phyloP scores from a whole-genome alignment of 2,888 invertebrate species.

The Cantharis lateralis region DNA sequence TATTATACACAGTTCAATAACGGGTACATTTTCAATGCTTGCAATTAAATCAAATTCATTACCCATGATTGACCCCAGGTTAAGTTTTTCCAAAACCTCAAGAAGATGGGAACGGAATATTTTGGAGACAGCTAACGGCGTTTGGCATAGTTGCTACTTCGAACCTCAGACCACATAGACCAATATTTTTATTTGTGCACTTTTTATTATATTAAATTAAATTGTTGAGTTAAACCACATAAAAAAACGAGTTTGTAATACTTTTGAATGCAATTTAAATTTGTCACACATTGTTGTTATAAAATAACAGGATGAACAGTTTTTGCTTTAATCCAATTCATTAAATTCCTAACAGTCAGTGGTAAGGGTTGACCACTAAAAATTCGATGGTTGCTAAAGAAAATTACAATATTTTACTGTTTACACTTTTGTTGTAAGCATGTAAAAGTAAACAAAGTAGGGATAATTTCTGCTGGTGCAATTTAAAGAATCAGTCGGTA shows the following conservation, averaged over 20 bases:
- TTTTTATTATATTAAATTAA: not conserved
- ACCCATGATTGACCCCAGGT: too few relatives aligned
- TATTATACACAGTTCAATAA: too few relatives aligned
- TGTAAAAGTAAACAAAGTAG: conserved; percentile 21
- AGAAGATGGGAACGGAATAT: too few relatives aligned
- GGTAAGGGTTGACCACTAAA: not conserved
- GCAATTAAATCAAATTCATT: too few relatives aligned
- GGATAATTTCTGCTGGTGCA: conserved; percentile 35
- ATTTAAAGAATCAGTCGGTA: conserved; percentile 34
- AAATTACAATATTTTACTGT: not conserved
- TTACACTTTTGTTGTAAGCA: not conserved
- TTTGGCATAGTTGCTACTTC: too few relatives aligned
- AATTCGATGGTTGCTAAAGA: not conserved
- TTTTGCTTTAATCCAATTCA: not conserved
- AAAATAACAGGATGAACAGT: not conserved
- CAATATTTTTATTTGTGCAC: too few relatives aligned
- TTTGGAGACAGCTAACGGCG: too few relatives aligned
- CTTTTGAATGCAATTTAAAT: not conserved
- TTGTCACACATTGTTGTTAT: not conserved
- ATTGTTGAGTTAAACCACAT: not conserved
- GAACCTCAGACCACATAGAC: too few relatives aligned
- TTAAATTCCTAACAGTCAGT: not conserved
- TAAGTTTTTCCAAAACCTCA: too few relatives aligned
- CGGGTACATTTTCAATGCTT: too few relatives aligned
- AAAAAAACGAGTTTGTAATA: not conserved